Conservation (phyloP, 2,888 invertebrate genomes). For the Conus canariensis region DNA sequence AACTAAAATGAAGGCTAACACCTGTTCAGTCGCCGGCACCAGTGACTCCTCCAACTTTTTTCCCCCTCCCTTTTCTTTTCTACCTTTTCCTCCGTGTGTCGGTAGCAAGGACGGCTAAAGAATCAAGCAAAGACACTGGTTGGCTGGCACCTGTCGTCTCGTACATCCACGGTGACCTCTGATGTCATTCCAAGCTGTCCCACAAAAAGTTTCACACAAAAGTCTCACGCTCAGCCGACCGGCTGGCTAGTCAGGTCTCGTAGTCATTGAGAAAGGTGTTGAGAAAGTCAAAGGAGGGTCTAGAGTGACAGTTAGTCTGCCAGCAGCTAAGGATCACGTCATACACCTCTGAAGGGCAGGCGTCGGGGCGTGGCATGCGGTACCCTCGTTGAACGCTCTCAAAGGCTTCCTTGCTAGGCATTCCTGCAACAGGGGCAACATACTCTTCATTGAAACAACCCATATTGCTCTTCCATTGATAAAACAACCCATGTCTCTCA, state of each 20-base stretch:
- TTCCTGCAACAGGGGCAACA: constrained; percentile 56
- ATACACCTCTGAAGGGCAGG: constrained; percentile 70
- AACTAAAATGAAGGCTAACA: neutral
- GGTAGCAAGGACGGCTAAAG: neutral
- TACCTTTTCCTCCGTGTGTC: neutral
- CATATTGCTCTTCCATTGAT: too few species aligned
- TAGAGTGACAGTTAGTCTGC: constrained; percentile 67
- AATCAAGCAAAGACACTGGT: neutral
- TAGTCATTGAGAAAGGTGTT: constrained; percentile 73
- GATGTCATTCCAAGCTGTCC: neutral
- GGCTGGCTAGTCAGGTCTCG: constrained; percentile 51
- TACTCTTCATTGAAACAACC: too few species aligned
- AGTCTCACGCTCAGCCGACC: neutral
- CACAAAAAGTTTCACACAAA: neutral
- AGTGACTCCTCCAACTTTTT: neutral
- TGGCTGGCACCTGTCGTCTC: neutral
- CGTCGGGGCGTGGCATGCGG: constrained; percentile 68
- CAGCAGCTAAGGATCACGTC: constrained; percentile 71
- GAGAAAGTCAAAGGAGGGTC: constrained; percentile 74
- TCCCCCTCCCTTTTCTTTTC: neutral
- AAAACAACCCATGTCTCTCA: too few species aligned
- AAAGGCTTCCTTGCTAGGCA: constrained; percentile 73
- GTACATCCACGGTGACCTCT: neutral
- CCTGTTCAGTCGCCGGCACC: neutral
- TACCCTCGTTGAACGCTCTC: constrained; percentile 71